phyloP scores from a whole-genome alignment of 2,113 vertebrate species.

The Atlantisia rogersi region DNA sequence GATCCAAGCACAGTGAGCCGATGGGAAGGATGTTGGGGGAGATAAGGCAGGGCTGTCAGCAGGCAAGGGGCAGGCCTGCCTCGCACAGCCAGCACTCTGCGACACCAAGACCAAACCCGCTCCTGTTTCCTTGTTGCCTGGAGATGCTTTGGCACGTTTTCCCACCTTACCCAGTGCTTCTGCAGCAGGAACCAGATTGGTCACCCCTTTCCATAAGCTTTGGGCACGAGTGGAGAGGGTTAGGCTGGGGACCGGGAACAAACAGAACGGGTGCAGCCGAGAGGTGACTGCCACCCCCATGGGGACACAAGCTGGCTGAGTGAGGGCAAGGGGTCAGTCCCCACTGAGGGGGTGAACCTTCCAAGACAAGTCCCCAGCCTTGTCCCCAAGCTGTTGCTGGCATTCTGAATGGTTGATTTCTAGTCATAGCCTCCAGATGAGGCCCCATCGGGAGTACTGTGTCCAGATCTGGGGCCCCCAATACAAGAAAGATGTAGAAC shows the following conservation, averaged over 20 bases:
- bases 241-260: neutral
- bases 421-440: too few relatives aligned
- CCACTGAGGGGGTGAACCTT: neutral
- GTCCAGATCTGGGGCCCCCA: too few relatives aligned
- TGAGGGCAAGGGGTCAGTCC: neutral
- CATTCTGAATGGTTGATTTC: neutral
- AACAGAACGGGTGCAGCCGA: neutral
- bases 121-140: neutral
- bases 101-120: neutral
- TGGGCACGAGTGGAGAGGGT: neutral
- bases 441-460: too few relatives aligned
- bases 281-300: neutral
- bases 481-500: too few relatives aligned
- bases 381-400: accelerated
- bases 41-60: constrained; percentile 12
- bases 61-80: neutral
- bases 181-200: neutral
- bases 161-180: neutral
- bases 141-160: neutral
- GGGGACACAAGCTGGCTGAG: neutral
- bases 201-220: neutral
- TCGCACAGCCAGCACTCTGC: neutral
- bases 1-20: neutral
- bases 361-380: accelerated
- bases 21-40: constrained; percentile 20